A percentile compares a stretch with the other conserved stretches of the same genome.
These are phyloP conservation scores for Mormyrops attenuatus DNA, from an alignment of 2,797 vertebrate genomes.

Conservation along the genomic window DNA sequence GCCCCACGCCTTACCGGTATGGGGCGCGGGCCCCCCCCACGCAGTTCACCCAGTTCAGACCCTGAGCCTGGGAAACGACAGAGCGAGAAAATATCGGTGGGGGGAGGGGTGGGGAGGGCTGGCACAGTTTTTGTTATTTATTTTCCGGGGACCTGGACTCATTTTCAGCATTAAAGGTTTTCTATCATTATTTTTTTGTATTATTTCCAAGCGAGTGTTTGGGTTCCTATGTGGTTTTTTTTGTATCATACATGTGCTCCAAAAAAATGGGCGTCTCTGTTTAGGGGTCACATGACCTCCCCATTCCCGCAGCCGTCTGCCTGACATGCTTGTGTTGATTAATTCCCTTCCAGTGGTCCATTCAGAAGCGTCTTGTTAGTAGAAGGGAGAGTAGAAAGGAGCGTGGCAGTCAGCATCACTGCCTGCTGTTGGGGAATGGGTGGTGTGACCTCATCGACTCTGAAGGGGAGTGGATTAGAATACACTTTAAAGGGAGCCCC, in stretches of 20 bases:
- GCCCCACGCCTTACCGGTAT: slow-evolving; percentile 64
- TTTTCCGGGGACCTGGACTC: slow-evolving; percentile 41
- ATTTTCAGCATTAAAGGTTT: slow-evolving; percentile 28
- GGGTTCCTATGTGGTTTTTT: not conserved
- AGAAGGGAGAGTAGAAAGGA: not conserved
- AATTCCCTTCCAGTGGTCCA: not conserved
- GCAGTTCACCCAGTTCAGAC: slow-evolving; percentile 64
- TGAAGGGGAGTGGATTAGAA: not conserved
- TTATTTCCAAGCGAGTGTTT: slow-evolving; percentile 4
- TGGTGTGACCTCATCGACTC: not conserved
- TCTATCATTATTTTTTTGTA: slow-evolving; percentile 30
- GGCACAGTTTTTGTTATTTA: slow-evolving; percentile 40
- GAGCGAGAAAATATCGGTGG: not conserved
- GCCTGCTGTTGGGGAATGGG: not conserved
- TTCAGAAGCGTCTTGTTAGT: not conserved
- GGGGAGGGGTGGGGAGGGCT: not conserved
- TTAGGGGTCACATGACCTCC: not conserved
- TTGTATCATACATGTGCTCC: not conserved
- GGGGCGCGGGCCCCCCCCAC: slow-evolving; percentile 61
- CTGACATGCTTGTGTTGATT: not conserved
- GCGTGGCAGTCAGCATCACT: not conserved
- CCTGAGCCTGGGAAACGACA: slow-evolving; percentile 53
- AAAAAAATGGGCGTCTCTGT: not conserved
- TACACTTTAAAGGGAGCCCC: not conserved
- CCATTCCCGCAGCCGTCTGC: not conserved